A percentile compares a stretch with the other conserved stretches of the same genome.
phyloP scores from a whole-genome alignment of 2,888 invertebrate species.

The Parasteatoda lunata region DNA sequence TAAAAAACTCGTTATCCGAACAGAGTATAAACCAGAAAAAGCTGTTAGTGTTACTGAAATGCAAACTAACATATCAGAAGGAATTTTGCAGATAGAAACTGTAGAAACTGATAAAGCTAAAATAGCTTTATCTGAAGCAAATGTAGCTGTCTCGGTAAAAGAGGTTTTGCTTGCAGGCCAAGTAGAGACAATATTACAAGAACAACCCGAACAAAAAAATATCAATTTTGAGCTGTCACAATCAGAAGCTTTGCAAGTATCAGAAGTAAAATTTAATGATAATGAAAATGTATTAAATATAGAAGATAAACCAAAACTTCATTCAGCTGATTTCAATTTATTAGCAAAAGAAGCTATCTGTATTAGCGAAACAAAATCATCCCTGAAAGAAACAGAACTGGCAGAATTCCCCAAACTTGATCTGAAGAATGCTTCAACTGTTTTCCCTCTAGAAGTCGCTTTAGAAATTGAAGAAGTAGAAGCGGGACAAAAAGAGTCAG shows the following conservation, averaged over 20 bases:
- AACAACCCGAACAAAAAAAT: slow-evolving; percentile 18
- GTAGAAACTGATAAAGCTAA: slow-evolving; percentile 36
- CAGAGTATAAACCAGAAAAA: slow-evolving; percentile 57
- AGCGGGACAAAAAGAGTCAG: slow-evolving; percentile 37
- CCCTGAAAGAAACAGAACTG: slow-evolving; percentile 48
- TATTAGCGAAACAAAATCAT: slow-evolving; percentile 39
- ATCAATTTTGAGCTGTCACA: slow-evolving; percentile 26
- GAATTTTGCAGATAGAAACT: slow-evolving; percentile 30
- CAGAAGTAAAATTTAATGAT: slow-evolving; percentile 42
- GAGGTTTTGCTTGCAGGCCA: slow-evolving; percentile 33
- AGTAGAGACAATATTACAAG: slow-evolving; percentile 25
- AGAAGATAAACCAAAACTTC: slow-evolving; percentile 12
- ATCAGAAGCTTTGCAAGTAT: slow-evolving; percentile 55
- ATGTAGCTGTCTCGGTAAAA: slow-evolving; percentile 52
- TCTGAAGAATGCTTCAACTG: slow-evolving; percentile 28
- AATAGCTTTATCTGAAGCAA: slow-evolving; percentile 49
- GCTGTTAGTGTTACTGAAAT: slow-evolving; percentile 66
- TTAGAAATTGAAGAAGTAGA: slow-evolving; percentile 53
- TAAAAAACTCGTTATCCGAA: slow-evolving; percentile 21
- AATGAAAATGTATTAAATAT: slow-evolving; percentile 35
- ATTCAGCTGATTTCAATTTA: slow-evolving; percentile 33
- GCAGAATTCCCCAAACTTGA: background rate
- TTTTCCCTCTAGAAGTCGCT: slow-evolving; percentile 40
- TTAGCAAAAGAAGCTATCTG: slow-evolving; percentile 48
- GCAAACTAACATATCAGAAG: slow-evolving; percentile 66